Evolutionary conservation across 2,113 vertebrate genomes (phyloP), one percentile per base, ranked within the genome.

Genomic region (Oncorhynchus gorbuscha): DNA sequence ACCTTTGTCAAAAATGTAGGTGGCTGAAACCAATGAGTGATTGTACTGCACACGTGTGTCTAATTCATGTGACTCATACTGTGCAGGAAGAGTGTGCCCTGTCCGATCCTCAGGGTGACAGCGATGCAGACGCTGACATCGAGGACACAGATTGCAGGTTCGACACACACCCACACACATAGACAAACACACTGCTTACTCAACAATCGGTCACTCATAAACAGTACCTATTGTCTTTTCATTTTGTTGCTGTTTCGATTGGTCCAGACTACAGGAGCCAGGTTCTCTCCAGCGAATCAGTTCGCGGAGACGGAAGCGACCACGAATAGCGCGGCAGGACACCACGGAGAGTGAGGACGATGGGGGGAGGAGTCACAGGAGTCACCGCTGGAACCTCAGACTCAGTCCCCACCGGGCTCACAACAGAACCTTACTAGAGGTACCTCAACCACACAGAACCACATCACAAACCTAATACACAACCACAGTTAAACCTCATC

Each of bases 301-400:
- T 90, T 94, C 92, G 0, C 90, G 92, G 73, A 82, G 93, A 61
- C 91, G 94, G 8, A 92, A 90, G 75, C 91, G 94, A 0, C 92
- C 91, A 1, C 88, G 86, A 45, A 83, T 93, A 5, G 85, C 93
- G 0, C 85, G 92, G 28, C 94, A 94, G 67, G 94, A 94, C 87
- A 94, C 94, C 28, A 94, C 94, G 0, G 94, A 94, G 89, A 94
- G 94, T 2, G 94, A 94, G 58, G 93, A 94, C 66, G 94, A 94
- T 0, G 93, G 93, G 0, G 92, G 93, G 75, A 87, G 84, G 69
- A 92, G 89, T 67, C 85, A 92, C 61, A 83, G 79, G 6, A 82
- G 85, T 4, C 91, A 93, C 64, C 94, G 93, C 78, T 94, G 94
- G 94, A 94, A 89, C 81, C 89, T 94, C 39, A 77, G 92, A 45